Percentiles rank a stretch among this genome's conserved stretches.
These are phyloP conservation scores for Gambusia holbrooki DNA, from an alignment of 2,113 vertebrate species.

Conservation along the genomic window DNA sequence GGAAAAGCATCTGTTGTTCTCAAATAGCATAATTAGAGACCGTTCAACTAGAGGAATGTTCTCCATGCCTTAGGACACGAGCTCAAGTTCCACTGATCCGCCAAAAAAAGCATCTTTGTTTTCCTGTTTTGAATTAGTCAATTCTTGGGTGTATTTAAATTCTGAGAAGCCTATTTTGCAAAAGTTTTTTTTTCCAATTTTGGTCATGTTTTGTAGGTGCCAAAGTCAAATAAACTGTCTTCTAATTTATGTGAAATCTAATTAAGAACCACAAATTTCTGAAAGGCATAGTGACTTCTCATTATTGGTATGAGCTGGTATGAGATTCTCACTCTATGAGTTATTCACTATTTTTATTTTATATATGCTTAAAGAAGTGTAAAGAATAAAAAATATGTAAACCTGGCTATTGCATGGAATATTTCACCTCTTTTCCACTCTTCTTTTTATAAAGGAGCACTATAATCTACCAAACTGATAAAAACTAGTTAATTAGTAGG, in stretches of 20 bases:
- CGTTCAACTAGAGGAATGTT: conserved; percentile 71
- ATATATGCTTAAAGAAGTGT: background rate
- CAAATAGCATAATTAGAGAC: conserved; percentile 70
- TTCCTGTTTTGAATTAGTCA: conserved; percentile 44
- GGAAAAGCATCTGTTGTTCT: conserved; percentile 62
- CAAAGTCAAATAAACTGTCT: conserved; percentile 15
- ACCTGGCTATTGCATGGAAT: no score
- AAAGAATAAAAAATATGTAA: background rate
- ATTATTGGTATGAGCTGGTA: no score
- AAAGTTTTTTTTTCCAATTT: background rate
- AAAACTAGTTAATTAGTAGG: no score
- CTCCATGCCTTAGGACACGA: conserved; percentile 69
- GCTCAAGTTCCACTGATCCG: conserved; percentile 81
- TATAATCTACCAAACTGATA: no score
- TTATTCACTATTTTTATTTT: background rate
- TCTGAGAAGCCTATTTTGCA: background rate
- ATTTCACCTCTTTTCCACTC: no score
- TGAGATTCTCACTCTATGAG: no score
- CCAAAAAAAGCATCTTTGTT: conserved; percentile 73
- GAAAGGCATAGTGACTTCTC: background rate
- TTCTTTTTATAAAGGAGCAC: no score
- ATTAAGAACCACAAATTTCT: background rate
- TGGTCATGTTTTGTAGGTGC: background rate
- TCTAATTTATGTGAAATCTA: background rate
- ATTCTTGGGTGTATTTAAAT: conserved; percentile 38